These are phyloP conservation scores for Gobio gobio DNA, from an alignment of 2,113 vertebrate genomes.

Conservation along the genomic window DNA sequence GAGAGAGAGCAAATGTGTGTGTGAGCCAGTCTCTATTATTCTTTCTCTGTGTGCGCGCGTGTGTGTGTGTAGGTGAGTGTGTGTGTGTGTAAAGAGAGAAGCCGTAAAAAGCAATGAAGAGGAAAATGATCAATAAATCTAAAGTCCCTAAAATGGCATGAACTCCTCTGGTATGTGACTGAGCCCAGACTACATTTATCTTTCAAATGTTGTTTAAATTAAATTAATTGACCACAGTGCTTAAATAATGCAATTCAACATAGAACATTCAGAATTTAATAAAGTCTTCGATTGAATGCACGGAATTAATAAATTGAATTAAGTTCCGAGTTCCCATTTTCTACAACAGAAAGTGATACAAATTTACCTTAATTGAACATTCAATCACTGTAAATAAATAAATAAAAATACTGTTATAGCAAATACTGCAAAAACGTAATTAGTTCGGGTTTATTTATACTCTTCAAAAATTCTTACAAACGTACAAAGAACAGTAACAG, in stretches of 20 bases:
- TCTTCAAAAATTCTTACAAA: neutral
- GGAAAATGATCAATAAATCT: constrained; percentile 65
- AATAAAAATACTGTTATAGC: no score
- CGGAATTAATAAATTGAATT: constrained; percentile 3
- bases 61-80: constrained; percentile 10
- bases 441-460: neutral
- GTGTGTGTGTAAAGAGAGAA: constrained; percentile 22
- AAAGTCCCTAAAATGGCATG: constrained; percentile 47
- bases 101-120: constrained; percentile 56
- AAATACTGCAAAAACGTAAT: neutral
- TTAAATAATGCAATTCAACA: constrained; percentile 27
- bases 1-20: constrained; percentile 46
- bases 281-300: constrained; percentile 14
- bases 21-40: neutral
- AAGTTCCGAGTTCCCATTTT: constrained; percentile 1
- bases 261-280: constrained; percentile 2
- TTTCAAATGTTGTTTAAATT: constrained; percentile 37
- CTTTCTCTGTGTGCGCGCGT: neutral
- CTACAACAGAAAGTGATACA: neutral
- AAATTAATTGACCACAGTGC: constrained; percentile 10
- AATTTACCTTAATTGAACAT: neutral
- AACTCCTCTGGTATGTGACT: constrained; percentile 7
- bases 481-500: neutral
- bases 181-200: constrained; percentile 16
- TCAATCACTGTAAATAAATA: neutral